These are phyloP conservation scores for Parascotia fuliginaria DNA, from an alignment of 2,888 invertebrate genomes.

Conservation along the genomic window DNA sequence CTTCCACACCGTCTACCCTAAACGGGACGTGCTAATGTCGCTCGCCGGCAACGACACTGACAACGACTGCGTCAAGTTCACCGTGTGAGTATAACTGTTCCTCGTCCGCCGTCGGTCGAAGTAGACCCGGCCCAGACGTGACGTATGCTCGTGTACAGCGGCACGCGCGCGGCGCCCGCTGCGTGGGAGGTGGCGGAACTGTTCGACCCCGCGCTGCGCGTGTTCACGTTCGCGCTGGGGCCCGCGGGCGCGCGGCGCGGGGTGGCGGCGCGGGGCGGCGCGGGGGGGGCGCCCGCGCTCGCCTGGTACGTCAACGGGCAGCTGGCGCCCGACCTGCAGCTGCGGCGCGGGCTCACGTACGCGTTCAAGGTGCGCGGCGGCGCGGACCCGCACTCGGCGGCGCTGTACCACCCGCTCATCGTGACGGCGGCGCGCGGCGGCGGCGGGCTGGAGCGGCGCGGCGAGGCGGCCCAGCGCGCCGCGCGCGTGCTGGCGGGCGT, in stretches of 20 bases:
- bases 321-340: slow-evolving; percentile 94
- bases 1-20: slow-evolving; percentile 93
- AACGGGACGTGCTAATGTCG: slow-evolving; percentile 88
- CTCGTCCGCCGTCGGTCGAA: too few species aligned
- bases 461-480: slow-evolving; percentile 77
- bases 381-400: slow-evolving; percentile 94
- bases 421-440: slow-evolving; percentile 94
- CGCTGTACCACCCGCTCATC: slow-evolving; percentile 95
- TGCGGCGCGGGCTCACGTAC: slow-evolving; percentile 94
- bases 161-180: slow-evolving; percentile 42
- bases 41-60: slow-evolving; percentile 87
- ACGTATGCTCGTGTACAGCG: slow-evolving; percentile 29
- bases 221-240: slow-evolving; percentile 93
- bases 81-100: slow-evolving; percentile 73
- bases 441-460: slow-evolving; percentile 93
- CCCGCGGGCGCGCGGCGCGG: slow-evolving; percentile 93
- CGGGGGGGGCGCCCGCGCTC: slow-evolving; percentile 88
- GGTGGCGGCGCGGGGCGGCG: slow-evolving; percentile 80
- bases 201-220: slow-evolving; percentile 89
- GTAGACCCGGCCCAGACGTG: too few species aligned
- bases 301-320: slow-evolving; percentile 98
- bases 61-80: slow-evolving; percentile 91
- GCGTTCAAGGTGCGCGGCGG: slow-evolving; percentile 93
- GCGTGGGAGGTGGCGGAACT: slow-evolving; percentile 88
- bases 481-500: slow-evolving; percentile 85